Evolutionary conservation across 64 coral and sea anemone genomes (phyloP), one percentile per base, ranked within the genome.

Genomic region (Platygyra sinensis): DNA sequence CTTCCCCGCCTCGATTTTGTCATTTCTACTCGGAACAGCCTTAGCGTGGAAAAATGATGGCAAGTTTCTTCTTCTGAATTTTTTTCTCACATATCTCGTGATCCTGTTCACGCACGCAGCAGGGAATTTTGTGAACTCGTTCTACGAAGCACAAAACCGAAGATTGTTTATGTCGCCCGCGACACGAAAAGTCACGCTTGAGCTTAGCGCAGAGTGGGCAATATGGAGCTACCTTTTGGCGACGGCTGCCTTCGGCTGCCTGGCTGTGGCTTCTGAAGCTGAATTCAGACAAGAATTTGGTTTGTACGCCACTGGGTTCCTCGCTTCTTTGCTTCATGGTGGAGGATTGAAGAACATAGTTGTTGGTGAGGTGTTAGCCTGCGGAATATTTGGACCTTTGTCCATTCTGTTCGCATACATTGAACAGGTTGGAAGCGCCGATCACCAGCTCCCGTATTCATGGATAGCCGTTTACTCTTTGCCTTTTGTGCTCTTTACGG

Each of bases 111-210:
- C 83, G 17, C 90, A 92, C 82, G 62, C 83, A 73, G 90, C 90
- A 11, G 90, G 90, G 28, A 92, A 92, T 46, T 92, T 92, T 92
- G 90, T 87, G 4, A 92, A 79, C 67, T 87, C 83, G 8, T 92
- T 78, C 61, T 87, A 92, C 55, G 90, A 87, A 79, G 90, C 83
- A 30, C 74, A 63, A 52, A 87, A 36, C 10, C 36, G 90, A 39
- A 64, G 62, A 33, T 87, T 79, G 5, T 87, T 77, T 38, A 36
- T 77, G 5, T 59, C 73, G 17, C 33, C 75, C 3, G 49, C 22
- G 0, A 77, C 84, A 62, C 82, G 90, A 36, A 63, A 59, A 51
- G 27, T 86, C 30, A 87, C 74, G 20, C 75, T 87, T 9, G 62
- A 92, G 12, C 72, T 87, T 12, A 86, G 51, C 60, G 74, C 74